Evolutionary conservation across 2,797 vertebrate genomes (phyloP).

Genomic region (Parotocinclus haroldoi): DNA sequence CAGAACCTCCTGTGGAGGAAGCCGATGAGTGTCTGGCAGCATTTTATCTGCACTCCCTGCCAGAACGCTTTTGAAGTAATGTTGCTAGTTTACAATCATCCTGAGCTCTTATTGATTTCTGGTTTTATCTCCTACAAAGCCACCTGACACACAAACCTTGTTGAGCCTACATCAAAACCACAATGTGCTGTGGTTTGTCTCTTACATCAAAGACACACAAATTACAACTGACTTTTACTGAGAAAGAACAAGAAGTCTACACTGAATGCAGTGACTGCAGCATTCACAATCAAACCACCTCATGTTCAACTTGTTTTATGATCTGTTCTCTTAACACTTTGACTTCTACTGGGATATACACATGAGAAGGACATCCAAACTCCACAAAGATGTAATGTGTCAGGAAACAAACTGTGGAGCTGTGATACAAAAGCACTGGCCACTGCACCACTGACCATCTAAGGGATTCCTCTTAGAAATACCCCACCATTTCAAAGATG

Average conservation of each 20-base stretch:
- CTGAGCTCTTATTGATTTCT: conserved; percentile 43
- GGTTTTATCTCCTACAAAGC: conserved; percentile 47
- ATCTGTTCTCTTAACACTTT: too few species aligned
- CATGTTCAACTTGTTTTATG: too few species aligned
- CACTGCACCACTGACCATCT: too few species aligned
- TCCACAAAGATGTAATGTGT: too few species aligned
- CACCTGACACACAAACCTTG: conserved; percentile 26
- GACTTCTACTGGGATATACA: too few species aligned
- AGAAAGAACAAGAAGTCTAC: neutral
- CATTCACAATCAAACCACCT: too few species aligned
- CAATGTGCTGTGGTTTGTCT: neutral
- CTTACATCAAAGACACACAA: conserved; percentile 19
- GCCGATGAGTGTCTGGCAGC: conserved; percentile 12
- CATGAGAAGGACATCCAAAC: too few species aligned
- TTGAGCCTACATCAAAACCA: conserved; percentile 7
- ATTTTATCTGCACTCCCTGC: conserved; percentile 41
- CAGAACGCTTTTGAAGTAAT: conserved; percentile 44
- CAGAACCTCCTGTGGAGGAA: conserved; percentile 13
- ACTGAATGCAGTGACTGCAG: too few species aligned
- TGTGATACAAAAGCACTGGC: too few species aligned
- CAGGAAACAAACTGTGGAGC: too few species aligned
- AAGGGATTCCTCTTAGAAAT: too few species aligned
- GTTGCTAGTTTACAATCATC: conserved; percentile 42
- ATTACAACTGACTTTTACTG: conserved; percentile 17
- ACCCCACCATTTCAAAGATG: too few species aligned